Evolutionary conservation across 2,888 invertebrate genomes (phyloP), one percentile per base, ranked within the genome.

Genomic region (Acleris holmiana): DNA sequence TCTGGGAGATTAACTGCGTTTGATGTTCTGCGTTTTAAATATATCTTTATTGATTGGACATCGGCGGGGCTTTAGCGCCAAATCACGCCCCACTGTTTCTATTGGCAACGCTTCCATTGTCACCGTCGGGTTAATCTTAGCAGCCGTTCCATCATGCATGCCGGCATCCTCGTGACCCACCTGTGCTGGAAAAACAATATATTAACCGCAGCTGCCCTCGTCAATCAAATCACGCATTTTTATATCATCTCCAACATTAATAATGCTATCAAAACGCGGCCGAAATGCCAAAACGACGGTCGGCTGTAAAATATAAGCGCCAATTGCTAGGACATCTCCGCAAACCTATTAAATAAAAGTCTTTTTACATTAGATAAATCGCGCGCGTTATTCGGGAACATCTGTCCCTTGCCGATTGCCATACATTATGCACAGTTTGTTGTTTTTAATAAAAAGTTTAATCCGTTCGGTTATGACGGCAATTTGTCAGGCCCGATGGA

Each of bases 381-480:
- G 91, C 83, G 76, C 75, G 79, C 86, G 91, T 88, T 89, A 89
- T 89, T 89, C 84, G 88, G 88, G 83, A 88, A 86, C 91, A 92
- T 91, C 90, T 92, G 91, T 91, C 90, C 90, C 89, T 84, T 86
- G 84, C 86, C 88, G 89, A 91, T 91, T 90, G 90, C 86, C 85
- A 88, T 90, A 91, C 91, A 91, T 91, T 91, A 91, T 91, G 85
- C 91, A 84, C 89, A 86, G 91, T 91, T 91, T 91, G 91, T 91
- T 91, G 91, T 91, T 91, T 91, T 91, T 91, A 91, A 91, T 91
- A 91, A 91, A 91, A 91, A 91, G 91, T 91, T 91, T 91, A 91
- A 91, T 91, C 90, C 90, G 88, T 90, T 88, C 89, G 84, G 89
- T 91, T 91, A 91, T 91, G 91, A 88, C 83, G 83, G 91, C 84